These are phyloP conservation scores for Platyrinchus mystaceus DNA, from an alignment of 2,797 vertebrate genomes.

Conservation along the genomic window DNA sequence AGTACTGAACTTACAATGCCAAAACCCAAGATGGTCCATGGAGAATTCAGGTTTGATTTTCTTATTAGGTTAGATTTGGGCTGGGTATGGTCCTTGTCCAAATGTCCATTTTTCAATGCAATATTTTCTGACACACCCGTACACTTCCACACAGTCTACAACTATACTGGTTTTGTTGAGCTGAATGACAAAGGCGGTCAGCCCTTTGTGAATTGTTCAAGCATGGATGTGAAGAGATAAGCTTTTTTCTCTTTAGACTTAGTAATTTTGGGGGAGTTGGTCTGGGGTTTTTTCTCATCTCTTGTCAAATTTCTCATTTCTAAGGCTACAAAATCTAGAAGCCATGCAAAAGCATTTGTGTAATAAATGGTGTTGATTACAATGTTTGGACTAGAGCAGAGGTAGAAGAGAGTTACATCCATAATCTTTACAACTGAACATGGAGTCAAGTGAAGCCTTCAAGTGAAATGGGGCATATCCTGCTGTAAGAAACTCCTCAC, in stretches of 20 bases:
- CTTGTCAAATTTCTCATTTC: not conserved
- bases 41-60: not conserved
- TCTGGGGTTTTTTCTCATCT: not conserved
- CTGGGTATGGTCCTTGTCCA: not conserved
- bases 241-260: not conserved
- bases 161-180: not conserved
- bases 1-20: not conserved
- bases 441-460: not conserved
- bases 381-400: not conserved
- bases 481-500: not conserved
- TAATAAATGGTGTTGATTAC: not conserved
- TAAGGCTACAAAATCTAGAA: not conserved
- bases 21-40: not conserved
- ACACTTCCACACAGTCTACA: not conserved
- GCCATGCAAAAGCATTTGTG: not conserved
- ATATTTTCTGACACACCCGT: not conserved
- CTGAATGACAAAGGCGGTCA: not conserved
- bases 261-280: not conserved
- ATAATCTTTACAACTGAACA: not conserved
- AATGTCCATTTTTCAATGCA: not conserved
- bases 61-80: not conserved
- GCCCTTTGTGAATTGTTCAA: not conserved
- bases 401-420: not conserved
- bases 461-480: not conserved
- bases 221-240: not conserved